Percentiles rank a stretch among this genome's conserved stretches.
These are phyloP conservation scores for Mormyrus proboscirostris DNA, from an alignment of 2,797 vertebrate genomes.

Conservation along the genomic window DNA sequence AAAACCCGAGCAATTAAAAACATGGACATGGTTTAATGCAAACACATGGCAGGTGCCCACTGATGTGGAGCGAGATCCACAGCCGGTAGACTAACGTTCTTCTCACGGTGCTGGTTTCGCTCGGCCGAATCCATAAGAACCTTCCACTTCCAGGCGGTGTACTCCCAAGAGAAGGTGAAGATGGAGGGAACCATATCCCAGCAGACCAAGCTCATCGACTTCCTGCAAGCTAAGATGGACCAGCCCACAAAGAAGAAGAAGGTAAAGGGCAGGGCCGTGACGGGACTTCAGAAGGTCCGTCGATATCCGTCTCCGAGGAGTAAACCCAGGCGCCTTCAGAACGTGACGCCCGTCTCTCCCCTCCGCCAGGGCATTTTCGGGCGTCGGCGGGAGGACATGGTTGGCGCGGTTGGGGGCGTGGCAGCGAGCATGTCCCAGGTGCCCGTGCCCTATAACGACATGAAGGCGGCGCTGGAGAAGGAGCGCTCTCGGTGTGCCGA, in stretches of 20 bases:
- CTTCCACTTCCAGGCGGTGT: constrained; percentile 75
- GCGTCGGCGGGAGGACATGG: constrained; percentile 86
- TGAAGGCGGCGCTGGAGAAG: constrained; percentile 93
- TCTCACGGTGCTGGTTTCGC: neutral
- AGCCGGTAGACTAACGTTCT: neutral
- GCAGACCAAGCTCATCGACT: constrained; percentile 97
- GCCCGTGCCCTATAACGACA: constrained; percentile 92
- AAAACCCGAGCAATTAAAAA: neutral
- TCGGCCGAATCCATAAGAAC: neutral
- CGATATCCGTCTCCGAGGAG: neutral
- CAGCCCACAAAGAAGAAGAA: constrained; percentile 98
- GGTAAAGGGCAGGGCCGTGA: constrained; percentile 55
- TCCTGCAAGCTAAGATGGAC: constrained; percentile 98
- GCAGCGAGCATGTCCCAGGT: constrained; percentile 50
- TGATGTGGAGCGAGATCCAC: neutral
- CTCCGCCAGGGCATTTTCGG: constrained; percentile 85
- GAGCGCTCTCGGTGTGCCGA: constrained; percentile 89
- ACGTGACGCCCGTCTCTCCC: neutral
- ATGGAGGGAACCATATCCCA: constrained; percentile 99
- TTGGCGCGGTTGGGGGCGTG: constrained; percentile 76
- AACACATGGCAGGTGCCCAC: neutral
- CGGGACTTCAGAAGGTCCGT: neutral
- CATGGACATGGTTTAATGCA: neutral
- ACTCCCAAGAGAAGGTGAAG: constrained; percentile 97
- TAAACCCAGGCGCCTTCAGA: neutral